These are phyloP conservation scores for Cydia strobilella DNA, from an alignment of 1,140 invertebrate species.

Conservation along the genomic window DNA sequence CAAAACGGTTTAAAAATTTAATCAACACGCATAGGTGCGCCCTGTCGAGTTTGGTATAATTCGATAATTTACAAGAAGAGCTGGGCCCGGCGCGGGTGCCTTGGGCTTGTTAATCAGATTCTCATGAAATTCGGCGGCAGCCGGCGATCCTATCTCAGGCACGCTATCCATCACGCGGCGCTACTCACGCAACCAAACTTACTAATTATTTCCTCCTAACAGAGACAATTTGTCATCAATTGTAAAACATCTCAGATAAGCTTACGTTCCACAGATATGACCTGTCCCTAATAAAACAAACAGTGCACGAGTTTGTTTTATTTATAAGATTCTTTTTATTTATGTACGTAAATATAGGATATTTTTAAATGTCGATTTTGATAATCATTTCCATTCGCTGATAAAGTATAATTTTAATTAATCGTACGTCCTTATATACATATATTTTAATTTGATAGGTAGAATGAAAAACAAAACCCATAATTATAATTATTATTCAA, in stretches of 20 bases:
- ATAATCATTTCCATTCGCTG: too few relatives aligned
- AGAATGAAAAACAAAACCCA: too few relatives aligned
- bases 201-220: slow-evolving; percentile 59
- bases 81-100: slow-evolving; percentile 45
- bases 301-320: neutral
- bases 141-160: slow-evolving; percentile 61
- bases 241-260: slow-evolving; percentile 45
- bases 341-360: too few relatives aligned
- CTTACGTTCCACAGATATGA: slow-evolving; percentile 33
- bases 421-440: too few relatives aligned
- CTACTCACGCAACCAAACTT: slow-evolving; percentile 59
- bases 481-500: too few relatives aligned
- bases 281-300: slow-evolving; percentile 28
- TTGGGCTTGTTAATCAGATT: slow-evolving; percentile 62
- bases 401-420: too few relatives aligned
- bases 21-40: slow-evolving; percentile 69
- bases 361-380: too few relatives aligned
- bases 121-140: slow-evolving; percentile 67
- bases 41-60: slow-evolving; percentile 59
- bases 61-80: slow-evolving; percentile 68
- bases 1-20: slow-evolving; percentile 65
- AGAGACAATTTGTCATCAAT: slow-evolving; percentile 58
- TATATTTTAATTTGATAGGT: too few relatives aligned
- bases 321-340: neutral
- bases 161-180: slow-evolving; percentile 63